phyloP scores from a whole-genome alignment of 1,140 invertebrate genomes.

The Calephelis virginiensis region DNA sequence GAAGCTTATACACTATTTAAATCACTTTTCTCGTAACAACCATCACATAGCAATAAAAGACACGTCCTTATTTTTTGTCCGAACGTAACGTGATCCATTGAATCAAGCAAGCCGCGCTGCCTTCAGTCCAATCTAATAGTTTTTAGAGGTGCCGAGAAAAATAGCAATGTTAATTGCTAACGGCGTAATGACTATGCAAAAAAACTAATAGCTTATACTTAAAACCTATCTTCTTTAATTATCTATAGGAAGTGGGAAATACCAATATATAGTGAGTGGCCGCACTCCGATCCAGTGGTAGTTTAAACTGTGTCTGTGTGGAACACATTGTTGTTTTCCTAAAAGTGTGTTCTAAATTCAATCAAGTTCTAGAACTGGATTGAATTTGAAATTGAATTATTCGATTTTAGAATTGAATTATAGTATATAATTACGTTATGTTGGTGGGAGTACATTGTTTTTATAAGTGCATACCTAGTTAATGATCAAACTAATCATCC shows the following conservation, averaged over 20 bases:
- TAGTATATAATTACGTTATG: too few relatives aligned
- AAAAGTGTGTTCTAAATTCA: too few relatives aligned
- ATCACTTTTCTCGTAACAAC: background rate
- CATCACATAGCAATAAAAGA: background rate
- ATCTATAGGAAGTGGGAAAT: conserved; percentile 6
- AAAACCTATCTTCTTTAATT: conserved; percentile 10
- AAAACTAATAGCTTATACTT: conserved; percentile 3
- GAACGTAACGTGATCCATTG: conserved; percentile 10
- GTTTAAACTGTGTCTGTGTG: too few relatives aligned
- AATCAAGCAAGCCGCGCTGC: background rate
- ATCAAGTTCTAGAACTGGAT: too few relatives aligned
- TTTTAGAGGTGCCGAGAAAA: conserved; percentile 11
- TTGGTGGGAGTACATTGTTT: too few relatives aligned
- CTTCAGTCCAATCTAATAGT: background rate
- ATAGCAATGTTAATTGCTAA: conserved; percentile 12
- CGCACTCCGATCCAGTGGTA: too few relatives aligned
- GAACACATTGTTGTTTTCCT: too few relatives aligned
- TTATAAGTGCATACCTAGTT: too few relatives aligned
- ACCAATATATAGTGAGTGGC: background rate
- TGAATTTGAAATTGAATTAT: too few relatives aligned
- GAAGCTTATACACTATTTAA: background rate
- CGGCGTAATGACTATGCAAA: conserved; percentile 14
- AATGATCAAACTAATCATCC: too few relatives aligned
- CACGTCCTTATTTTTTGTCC: conserved; percentile 5
- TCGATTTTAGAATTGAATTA: too few relatives aligned